Evolutionary conservation across 2,113 vertebrate species (phyloP), one percentile per base, ranked within the genome.

Genomic region (Lutjanus erythropterus): DNA sequence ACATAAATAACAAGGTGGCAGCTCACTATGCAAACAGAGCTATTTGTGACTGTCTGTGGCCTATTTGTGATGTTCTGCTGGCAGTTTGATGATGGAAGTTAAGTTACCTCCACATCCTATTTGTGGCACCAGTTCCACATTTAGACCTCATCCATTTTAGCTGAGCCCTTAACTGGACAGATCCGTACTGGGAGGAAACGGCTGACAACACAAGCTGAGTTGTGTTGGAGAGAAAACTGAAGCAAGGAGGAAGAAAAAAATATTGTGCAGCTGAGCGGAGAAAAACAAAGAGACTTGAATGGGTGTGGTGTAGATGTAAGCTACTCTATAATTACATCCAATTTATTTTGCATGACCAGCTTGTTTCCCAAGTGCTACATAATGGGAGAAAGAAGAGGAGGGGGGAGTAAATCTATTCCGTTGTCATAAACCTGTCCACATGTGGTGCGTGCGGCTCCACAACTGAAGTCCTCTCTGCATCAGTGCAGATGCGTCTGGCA

Each of bases 41-140:
- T 92, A 92, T 90, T 89, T 74, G 60, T 56, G 78, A 70, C 71
- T 1, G 27, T 71, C 90, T 59, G 67, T 46, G 66, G 62, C 41
- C 87, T 89, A 87, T 91, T 88, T 79, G 50, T 65, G 87, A 86
- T 0, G 5, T 18, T 74, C 56, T 55, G 69, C 71, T 82, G 83
- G 68, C 80, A 87, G 80, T 87, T 87, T 71, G 73, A 86, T 77
- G 88, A 83, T 65, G 39, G 88, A 87, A 64, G 67, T 86, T 71
- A 27, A 84, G 81, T 86, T 91, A 83, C 85, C 77, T 85, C 80
- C 75, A 71, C 55, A 41, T 86, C 80, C 78, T 90, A 90, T 91
- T 93, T 72, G 78, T 16, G 61, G 90, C 39, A 23, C 11, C 41
- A 5, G 27, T 1, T 64, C 75, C 71, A 70, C 71, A 70, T 85